Evolutionary conservation across 2,888 invertebrate species (phyloP), one percentile per base, ranked within the genome.

Genomic region (Spisula solida): DNA sequence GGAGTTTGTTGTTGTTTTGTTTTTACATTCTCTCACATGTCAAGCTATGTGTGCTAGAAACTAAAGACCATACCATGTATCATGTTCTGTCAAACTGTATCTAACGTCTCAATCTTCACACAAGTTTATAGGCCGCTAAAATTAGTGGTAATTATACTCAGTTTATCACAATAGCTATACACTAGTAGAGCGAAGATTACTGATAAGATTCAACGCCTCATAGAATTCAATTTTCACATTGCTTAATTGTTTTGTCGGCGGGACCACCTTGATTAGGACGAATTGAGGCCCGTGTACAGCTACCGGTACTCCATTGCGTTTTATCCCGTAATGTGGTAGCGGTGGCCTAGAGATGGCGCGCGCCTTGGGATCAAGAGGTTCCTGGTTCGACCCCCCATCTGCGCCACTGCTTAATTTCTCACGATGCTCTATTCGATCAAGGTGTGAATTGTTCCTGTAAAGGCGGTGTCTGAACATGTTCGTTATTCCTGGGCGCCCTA

Each of bases 221-320:
- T 86, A 87, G 87, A 89, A 89, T 89, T 89, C 89, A 89, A 89
- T 89, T 89, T 87, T 81, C 89, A 89, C 86, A 85, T 86, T 81
- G 85, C 81, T 79, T 89, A 89, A 89, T 89, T 89, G 87, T 89
- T 87, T 89, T 87, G 87, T 55, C 55, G 81, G 47, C 20, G 34
- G 56, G 84, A 89, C 89, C 89, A 89, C 89, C 89, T 81, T 82
- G 82, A 56, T 81, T 29, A 88, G 56, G 66, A 78, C 5, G n/a
- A 20, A 47, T 31, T 18, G 75, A 75, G 75, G 75, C 48, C 48
- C 51, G 79, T 51, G 12, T 51, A 51, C 51, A 51, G 51, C 16
- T 51, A 12, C 12, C 1, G 4, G 51, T 51, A 14, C 12, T 47
- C 6, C 47, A 47, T n/a, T n/a, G n/a, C 47, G 12, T 47, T 47